Evolutionary conservation across 2,888 invertebrate species (phyloP), one percentile per base, ranked within the genome.

Genomic region (Palloptera scutellata): DNA sequence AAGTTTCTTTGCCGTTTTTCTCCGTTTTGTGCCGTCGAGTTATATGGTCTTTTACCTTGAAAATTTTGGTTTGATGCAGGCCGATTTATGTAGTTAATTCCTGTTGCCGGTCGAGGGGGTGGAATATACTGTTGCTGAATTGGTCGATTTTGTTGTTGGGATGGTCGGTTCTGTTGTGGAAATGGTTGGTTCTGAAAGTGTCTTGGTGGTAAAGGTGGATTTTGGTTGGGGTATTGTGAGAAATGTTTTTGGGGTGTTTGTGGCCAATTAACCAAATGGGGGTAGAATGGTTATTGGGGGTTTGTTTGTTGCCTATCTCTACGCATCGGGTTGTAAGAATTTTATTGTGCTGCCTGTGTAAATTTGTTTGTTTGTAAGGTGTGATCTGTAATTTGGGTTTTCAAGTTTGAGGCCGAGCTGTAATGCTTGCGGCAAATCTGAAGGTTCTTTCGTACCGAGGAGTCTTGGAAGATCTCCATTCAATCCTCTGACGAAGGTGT

Each of bases 401-500:
- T 64, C 45, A 1, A 43, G 12, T 6, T 30, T 30, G 6, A 30
- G 30, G 30, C 30, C 2, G 6, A 30, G 30, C 6, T 30, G 30
- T 2, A 48, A 13, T 48, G 61, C 61, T 45, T 61, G 19, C 5
- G 61, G 61, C 10, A 61, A 19, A 12, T 48, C 30, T n/a, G 19
- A 6, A 1, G 61, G 61, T 11, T 61, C 61, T 61, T 17, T n/a
- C 12, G 45, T 61, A 3, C 61, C 48, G 10, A 61, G 13, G 0
- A 48, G 20, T 61, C 48, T 48, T 1, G 61, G 51, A 10, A 61
- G 30, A 11, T 59, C 42, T 13, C 59, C 59, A 17, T 40, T 41
- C 10, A 61, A 15, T 10, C 53, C 64, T 60, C 59, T 15, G n/a
- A 65, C 40, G 30, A 65, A 65, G 6, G 64, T 65, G 20, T 65